phyloP scores from a whole-genome alignment of 2,888 invertebrate genomes.

The Drosophila borealis region DNA sequence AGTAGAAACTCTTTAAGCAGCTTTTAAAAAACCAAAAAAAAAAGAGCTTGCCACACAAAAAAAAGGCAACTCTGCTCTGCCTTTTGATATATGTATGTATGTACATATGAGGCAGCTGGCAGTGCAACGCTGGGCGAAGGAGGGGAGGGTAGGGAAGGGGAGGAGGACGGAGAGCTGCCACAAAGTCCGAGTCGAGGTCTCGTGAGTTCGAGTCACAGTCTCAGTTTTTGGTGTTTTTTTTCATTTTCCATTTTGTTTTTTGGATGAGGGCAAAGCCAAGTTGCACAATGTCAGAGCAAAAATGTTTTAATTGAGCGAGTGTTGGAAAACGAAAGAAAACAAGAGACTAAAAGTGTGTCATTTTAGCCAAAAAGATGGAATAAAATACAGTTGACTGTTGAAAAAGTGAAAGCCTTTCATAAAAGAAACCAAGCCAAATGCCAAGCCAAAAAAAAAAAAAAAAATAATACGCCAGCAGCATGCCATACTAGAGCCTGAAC shows the following conservation, averaged over 20 bases:
- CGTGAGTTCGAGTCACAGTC: constrained; percentile 18
- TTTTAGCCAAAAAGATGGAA: constrained; percentile 23
- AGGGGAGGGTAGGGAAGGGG: no score
- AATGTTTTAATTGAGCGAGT: constrained; percentile 68
- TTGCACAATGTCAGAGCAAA: constrained; percentile 49
- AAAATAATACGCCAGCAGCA: constrained; percentile 6
- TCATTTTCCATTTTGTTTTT: no score
- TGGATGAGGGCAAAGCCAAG: constrained; percentile 12
- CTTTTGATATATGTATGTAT: constrained; percentile 36
- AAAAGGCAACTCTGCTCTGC: constrained; percentile 30
- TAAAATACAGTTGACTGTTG: constrained; percentile 30
- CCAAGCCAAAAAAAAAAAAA: constrained; percentile 10
- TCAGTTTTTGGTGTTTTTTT: constrained; percentile 7
- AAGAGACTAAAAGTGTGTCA: constrained; percentile 27
- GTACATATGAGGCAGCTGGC: constrained; percentile 11
- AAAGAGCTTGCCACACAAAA: constrained; percentile 23
- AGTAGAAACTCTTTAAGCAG: constrained; percentile 60
- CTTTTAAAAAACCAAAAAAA: constrained; percentile 25
- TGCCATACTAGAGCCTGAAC: neutral
- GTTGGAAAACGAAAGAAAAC: constrained; percentile 13
- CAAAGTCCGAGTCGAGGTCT: constrained; percentile 24
- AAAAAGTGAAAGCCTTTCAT: constrained; percentile 62
- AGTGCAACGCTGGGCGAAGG: neutral
- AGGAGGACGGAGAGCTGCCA: neutral
- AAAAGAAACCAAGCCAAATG: constrained; percentile 33